Percentiles rank a stretch among this genome's conserved stretches.
phyloP scores from a whole-genome alignment of 2,797 vertebrate species.

The Myoxocephalus aenaeus region DNA sequence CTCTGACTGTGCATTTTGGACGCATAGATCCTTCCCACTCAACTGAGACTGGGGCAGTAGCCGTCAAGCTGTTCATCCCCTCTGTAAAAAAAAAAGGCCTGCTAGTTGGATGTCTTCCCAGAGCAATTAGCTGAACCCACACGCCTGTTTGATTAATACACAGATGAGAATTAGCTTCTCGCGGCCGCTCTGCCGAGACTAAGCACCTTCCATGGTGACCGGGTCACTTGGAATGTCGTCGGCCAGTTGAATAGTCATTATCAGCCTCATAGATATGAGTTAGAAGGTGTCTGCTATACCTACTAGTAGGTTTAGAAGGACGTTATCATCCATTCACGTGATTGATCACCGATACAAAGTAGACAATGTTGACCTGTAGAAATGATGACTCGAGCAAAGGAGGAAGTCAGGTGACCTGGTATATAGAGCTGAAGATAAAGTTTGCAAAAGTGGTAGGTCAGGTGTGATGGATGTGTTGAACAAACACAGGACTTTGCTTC shows the following conservation, averaged over 20 bases:
- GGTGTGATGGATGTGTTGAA: neutral
- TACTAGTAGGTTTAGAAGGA: neutral
- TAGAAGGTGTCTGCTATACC: neutral
- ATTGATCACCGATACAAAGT: neutral
- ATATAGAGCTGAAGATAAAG: neutral
- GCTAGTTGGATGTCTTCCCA: conserved; percentile 79
- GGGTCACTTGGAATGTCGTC: conserved; percentile 5
- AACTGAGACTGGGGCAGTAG: conserved; percentile 43
- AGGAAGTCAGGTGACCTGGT: neutral
- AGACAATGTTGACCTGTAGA: fast-evolving
- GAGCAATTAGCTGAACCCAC: conserved; percentile 81
- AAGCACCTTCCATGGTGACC: conserved; percentile 38
- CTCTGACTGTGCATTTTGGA: conserved; percentile 29
- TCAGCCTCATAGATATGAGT: neutral
- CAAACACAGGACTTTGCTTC: neutral
- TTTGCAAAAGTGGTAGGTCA: neutral
- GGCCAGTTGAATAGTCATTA: neutral
- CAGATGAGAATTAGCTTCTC: conserved; percentile 74
- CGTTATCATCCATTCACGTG: neutral
- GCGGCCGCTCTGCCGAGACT: conserved; percentile 38
- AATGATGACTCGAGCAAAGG: neutral
- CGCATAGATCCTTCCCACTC: conserved; percentile 42
- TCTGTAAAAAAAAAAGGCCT: conserved; percentile 32
- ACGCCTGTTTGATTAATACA: conserved; percentile 83
- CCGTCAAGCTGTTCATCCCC: conserved; percentile 62